Conservation (phyloP, 2,888 invertebrate species). For the Plemyria rubiginata region DNA sequence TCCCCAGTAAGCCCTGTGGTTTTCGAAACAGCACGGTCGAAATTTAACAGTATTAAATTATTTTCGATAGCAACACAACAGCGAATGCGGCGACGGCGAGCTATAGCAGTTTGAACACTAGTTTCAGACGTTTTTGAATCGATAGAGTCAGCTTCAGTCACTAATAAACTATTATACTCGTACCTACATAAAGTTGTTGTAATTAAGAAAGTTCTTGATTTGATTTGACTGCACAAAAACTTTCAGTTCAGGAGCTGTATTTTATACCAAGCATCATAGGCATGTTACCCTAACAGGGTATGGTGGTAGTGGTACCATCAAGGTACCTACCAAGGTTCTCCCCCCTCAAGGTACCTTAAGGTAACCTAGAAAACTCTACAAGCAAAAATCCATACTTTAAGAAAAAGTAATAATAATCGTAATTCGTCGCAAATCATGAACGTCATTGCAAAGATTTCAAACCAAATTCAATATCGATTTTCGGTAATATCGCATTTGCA, state of each 20-base stretch:
- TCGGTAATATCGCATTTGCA: constrained; percentile 18
- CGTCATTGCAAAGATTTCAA: not conserved
- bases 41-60: constrained; percentile 66
- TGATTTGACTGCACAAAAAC: no score
- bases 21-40: constrained; percentile 55
- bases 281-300: no score
- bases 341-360: no score
- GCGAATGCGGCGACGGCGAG: constrained; percentile 42
- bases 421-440: not conserved
- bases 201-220: no score
- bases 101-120: constrained; percentile 19
- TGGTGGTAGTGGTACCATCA: no score
- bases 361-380: no score
- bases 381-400: not conserved
- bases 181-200: no score
- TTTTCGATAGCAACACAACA: constrained; percentile 62
- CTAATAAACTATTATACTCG: no score
- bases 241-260: no score
- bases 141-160: not conserved
- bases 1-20: constrained; percentile 52
- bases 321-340: no score
- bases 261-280: no score
- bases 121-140: constrained; percentile 9
- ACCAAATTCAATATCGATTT: constrained; percentile 18
- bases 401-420: not conserved